Percentiles rank a stretch among this genome's conserved stretches.
Conservation (phyloP, 2,888 invertebrate genomes). For the Agonopterix alstromeriana region DNA sequence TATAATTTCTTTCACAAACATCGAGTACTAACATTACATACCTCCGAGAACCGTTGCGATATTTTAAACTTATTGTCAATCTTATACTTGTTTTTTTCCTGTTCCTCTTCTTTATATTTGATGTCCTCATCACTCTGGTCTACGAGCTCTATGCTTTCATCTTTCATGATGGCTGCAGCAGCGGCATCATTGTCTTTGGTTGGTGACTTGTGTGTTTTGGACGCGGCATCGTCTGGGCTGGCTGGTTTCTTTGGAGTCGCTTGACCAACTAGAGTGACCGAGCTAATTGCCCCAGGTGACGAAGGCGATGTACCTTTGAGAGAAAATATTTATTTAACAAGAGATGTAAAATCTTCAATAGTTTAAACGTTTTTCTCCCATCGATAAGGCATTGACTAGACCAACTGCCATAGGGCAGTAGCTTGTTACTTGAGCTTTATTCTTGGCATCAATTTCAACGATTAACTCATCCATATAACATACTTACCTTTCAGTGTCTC, state of each 20-base stretch:
- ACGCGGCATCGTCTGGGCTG: constrained; percentile 43
- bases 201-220: constrained; percentile 31
- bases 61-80: constrained; percentile 64
- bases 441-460: too few species aligned
- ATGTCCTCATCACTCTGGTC: constrained; percentile 66
- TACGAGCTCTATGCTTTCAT: constrained; percentile 64
- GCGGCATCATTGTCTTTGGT: constrained; percentile 51
- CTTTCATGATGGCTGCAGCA: constrained; percentile 49
- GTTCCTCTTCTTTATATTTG: constrained; percentile 64
- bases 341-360: background rate
- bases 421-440: too few species aligned
- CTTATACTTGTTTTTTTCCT: constrained; percentile 54
- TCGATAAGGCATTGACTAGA: too few species aligned
- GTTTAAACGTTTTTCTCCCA: too few species aligned
- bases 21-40: constrained; percentile 21
- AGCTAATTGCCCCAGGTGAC: constrained; percentile 85
- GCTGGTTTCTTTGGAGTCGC: constrained; percentile 56
- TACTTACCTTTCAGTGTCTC: constrained; percentile 84
- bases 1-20: background rate
- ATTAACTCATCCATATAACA: too few species aligned
- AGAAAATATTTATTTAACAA: background rate
- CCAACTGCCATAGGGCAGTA: too few species aligned
- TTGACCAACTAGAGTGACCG: constrained; percentile 81
- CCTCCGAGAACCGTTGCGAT: constrained; percentile 66
- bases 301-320: constrained; percentile 71